These are phyloP conservation scores for Naso thynnoides DNA, from an alignment of 2,797 vertebrate species.

Conservation along the genomic window DNA sequence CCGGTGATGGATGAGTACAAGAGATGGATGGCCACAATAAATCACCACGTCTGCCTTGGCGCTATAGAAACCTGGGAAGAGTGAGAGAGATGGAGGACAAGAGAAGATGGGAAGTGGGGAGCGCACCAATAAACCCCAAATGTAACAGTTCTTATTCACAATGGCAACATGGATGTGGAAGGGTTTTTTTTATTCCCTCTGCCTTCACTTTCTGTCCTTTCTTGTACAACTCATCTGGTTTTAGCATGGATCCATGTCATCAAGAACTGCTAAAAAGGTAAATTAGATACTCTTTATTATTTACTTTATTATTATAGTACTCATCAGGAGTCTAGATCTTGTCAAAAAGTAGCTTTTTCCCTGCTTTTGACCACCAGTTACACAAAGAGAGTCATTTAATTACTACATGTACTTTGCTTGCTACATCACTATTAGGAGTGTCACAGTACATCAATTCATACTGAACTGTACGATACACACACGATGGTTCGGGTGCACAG, in stretches of 20 bases:
- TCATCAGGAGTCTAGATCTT: neutral
- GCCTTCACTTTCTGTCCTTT: neutral
- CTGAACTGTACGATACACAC: too few relatives aligned
- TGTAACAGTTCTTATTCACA: constrained; percentile 42
- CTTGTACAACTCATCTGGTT: neutral
- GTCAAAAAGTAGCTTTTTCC: neutral
- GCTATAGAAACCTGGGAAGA: constrained; percentile 93
- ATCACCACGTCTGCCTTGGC: constrained; percentile 96
- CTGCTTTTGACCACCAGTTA: neutral
- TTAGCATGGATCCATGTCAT: neutral
- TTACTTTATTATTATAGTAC: neutral
- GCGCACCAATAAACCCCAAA: constrained; percentile 13
- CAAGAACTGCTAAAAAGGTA: neutral
- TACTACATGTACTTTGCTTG: neutral
- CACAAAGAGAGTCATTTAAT: neutral
- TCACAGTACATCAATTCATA: too few relatives aligned
- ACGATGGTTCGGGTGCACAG: too few relatives aligned
- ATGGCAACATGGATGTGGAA: constrained; percentile 10
- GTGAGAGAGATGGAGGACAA: constrained; percentile 76
- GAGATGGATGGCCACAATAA: constrained; percentile 99
- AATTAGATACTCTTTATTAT: neutral
- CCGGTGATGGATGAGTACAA: constrained; percentile 99
- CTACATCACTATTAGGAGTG: neutral
- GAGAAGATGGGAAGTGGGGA: constrained; percentile 30
- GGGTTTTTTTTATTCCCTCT: constrained; percentile 12